phyloP scores from a whole-genome alignment of 1,140 invertebrate species.

The Brachionus rubens region DNA sequence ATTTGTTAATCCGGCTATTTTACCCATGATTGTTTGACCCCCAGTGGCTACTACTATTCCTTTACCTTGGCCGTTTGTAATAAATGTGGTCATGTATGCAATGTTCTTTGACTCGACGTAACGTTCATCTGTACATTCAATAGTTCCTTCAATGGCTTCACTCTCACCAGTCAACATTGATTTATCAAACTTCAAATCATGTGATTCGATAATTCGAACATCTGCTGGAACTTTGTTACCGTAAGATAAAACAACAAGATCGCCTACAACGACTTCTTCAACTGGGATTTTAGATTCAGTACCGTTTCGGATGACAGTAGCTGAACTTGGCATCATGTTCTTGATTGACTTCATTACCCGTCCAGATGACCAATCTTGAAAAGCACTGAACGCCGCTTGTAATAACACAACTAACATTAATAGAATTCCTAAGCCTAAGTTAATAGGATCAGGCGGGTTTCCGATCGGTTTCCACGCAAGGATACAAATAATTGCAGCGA shows the following conservation, averaged over 20 bases:
- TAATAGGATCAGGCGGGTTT: background rate
- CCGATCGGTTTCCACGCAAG: conserved; percentile 34
- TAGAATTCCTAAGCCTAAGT: conserved; percentile 1
- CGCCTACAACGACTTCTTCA: conserved; percentile 89
- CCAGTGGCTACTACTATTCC: conserved; percentile 44
- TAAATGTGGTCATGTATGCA: conserved; percentile 15
- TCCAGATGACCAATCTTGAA: conserved; percentile 35
- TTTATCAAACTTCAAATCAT: conserved; percentile 47
- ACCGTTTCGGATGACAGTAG: conserved; percentile 67
- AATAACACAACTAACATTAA: conserved; percentile 4
- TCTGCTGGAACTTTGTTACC: conserved; percentile 97
- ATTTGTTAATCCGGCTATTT: background rate
- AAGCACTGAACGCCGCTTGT: conserved; percentile 36
- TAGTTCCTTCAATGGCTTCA: conserved; percentile 17
- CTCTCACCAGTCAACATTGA: conserved; percentile 37
- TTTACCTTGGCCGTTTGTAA: conserved; percentile 7
- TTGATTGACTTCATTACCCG: conserved; percentile 35
- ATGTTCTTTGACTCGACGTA: conserved; percentile 25
- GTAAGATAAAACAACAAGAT: conserved; percentile 84
- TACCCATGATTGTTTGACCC: conserved; percentile 25
- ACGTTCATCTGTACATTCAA: conserved; percentile 2
- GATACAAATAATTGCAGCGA: conserved; percentile 24
- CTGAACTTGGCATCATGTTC: conserved; percentile 64
- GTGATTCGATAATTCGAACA: conserved; percentile 78
- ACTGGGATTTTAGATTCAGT: conserved; percentile 68